Evolutionary conservation across 2,888 invertebrate species (phyloP), one percentile per base, ranked within the genome.

Genomic region (Xylocampa areola): DNA sequence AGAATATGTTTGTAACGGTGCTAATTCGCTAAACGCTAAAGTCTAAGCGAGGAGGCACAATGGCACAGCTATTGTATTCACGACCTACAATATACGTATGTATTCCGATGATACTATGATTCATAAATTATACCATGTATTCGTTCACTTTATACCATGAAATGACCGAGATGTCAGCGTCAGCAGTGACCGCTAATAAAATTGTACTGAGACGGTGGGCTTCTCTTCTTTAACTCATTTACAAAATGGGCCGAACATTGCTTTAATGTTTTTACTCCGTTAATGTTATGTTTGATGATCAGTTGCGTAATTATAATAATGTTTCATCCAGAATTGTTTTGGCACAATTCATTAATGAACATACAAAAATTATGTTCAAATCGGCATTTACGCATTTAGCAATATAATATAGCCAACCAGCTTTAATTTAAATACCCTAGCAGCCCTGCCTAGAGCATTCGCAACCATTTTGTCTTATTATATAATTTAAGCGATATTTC

Each of bases 31-130:
- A 74, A 75, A 64, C 59, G 64, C 66, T 64, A 70, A 70, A 70
- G 40, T 77, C 85, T 89, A 89, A 81, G 69, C 77, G 81, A 84
- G 77, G 86, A 92, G 92, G 92, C 92, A 92, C 91, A 85, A 86
- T 81, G 90, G 90, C 86, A 79, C 85, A 86, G 84, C 87, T 90
- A 88, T 88, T 87, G 84, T 83, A 82, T 76, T 80, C 77, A 75
- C 73, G 69, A 75, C 73, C 73, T 76, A 76, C 64, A 65, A 65
- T 72, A 75, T 76, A 75, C 67, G 67, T 76, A 72, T 68, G 75
- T 72, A 64, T 35, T 72, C 60, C 54, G 48, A 75, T 75, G 64
- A 73, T 47, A 47, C 54, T 74, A 73, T 71, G 72, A 68, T 68
- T 75, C 53, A 72, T 71, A 73, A 73, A 75, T 73, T 68, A 73